Evolutionary conservation across 2,113 vertebrate genomes (phyloP).

Genomic region (Sterna hirundo): DNA sequence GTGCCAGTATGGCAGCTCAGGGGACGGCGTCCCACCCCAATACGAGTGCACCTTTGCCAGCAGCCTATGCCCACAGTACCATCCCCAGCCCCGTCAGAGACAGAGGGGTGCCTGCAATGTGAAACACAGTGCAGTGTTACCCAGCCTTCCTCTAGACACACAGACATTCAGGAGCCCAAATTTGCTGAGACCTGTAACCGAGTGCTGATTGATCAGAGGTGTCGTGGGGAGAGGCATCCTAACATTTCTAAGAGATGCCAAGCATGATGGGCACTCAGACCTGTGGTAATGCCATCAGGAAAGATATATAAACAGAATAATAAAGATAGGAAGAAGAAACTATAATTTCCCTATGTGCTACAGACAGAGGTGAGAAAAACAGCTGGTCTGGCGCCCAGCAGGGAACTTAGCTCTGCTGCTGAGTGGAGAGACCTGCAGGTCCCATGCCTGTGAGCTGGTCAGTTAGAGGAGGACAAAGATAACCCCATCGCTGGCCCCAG

Average conservation of each 20-base stretch:
- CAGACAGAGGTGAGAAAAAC: not conserved
- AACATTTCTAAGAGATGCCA: not conserved
- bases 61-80: not conserved
- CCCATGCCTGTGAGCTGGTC: accelerated
- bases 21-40: not conserved
- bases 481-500: not conserved
- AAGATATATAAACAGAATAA: not conserved
- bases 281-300: not conserved
- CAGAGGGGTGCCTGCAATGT: not conserved
- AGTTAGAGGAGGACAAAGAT: not conserved
- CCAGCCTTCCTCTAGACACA: not conserved
- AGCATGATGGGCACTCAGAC: not conserved
- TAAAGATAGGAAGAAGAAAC: not conserved
- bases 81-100: accelerated
- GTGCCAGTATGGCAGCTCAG: not conserved
- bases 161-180: not conserved
- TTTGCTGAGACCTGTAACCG: not conserved
- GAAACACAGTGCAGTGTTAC: not conserved
- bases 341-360: not conserved
- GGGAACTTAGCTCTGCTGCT: not conserved
- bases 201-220: not conserved
- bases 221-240: not conserved
- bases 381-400: not conserved
- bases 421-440: not conserved
- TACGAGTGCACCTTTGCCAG: not conserved